These are phyloP conservation scores for Drosophila orosa DNA, from an alignment of 1,140 invertebrate species.

Conservation along the genomic window DNA sequence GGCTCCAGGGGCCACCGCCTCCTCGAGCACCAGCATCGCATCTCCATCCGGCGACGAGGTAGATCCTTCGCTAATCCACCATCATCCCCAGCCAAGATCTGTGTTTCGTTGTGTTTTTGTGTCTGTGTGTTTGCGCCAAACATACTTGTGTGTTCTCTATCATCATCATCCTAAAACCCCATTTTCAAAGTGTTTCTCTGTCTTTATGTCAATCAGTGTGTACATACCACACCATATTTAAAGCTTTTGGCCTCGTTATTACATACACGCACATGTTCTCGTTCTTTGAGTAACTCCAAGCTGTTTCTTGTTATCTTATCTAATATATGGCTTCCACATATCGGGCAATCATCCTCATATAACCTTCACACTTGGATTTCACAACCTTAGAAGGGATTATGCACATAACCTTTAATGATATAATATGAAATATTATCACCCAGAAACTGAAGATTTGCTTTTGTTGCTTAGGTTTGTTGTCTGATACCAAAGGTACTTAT, in stretches of 20 bases:
- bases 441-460: too few species aligned
- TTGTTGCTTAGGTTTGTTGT: neutral
- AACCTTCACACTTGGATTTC: slow-evolving; percentile 4
- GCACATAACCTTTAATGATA: neutral
- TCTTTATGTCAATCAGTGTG: slow-evolving; percentile 14
- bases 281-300: slow-evolving; percentile 33
- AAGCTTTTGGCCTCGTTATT: slow-evolving; percentile 25
- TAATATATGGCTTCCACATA: slow-evolving; percentile 42
- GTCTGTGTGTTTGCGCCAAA: slow-evolving; percentile 21
- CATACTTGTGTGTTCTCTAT: neutral
- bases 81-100: slow-evolving; percentile 10
- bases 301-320: slow-evolving; percentile 38
- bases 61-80: slow-evolving; percentile 58
- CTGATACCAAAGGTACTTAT: neutral
- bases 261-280: slow-evolving; percentile 10
- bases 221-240: slow-evolving; percentile 21
- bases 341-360: slow-evolving; percentile 17
- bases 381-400: neutral
- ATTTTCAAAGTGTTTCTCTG: slow-evolving; percentile 13
- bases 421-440: too few species aligned
- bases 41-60: slow-evolving; percentile 73
- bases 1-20: slow-evolving; percentile 28
- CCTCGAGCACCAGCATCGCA: slow-evolving; percentile 49
- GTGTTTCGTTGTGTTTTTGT: slow-evolving; percentile 52
- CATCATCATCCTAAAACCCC: slow-evolving; percentile 18